A percentile compares a stretch with the other conserved stretches of the same genome.
These are phyloP conservation scores for Hoplostethus atlanticus DNA, from an alignment of 2,797 vertebrate species.

Conservation along the genomic window DNA sequence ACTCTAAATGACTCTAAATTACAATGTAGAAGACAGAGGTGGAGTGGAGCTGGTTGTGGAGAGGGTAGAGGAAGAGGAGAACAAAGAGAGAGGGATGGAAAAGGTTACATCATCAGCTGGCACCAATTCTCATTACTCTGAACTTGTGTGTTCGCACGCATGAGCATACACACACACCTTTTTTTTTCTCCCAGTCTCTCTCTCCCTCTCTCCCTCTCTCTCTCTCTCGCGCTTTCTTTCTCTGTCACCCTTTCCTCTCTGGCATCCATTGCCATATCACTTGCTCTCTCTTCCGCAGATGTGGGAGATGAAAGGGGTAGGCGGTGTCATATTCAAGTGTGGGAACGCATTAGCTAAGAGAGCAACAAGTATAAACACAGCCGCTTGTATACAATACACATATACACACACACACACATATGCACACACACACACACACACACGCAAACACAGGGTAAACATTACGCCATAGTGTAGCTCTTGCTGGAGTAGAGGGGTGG, in stretches of 20 bases:
- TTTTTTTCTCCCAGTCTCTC: background rate
- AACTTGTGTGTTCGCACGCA: constrained; percentile 37
- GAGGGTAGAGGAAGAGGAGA: constrained; percentile 64
- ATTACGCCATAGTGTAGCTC: constrained; percentile 38
- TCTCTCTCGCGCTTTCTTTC: constrained; percentile 11
- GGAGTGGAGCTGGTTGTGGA: constrained; percentile 56
- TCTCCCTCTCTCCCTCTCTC: background rate
- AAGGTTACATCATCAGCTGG: constrained; percentile 77
- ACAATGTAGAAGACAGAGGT: constrained; percentile 65
- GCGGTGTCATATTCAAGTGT: constrained; percentile 67
- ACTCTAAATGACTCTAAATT: constrained; percentile 73
- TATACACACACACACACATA: background rate
- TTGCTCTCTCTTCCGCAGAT: constrained; percentile 56
- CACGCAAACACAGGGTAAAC: constrained; percentile 19
- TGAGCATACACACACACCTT: constrained; percentile 19
- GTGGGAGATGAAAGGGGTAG: constrained; percentile 69
- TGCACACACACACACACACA: constrained; percentile 9
- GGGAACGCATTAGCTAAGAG: constrained; percentile 67
- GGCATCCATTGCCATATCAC: constrained; percentile 33
- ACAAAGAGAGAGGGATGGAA: constrained; percentile 72
- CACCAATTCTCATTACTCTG: constrained; percentile 64
- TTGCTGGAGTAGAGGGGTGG: constrained; percentile 42
- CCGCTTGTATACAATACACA: constrained; percentile 52
- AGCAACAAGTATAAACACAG: constrained; percentile 75
- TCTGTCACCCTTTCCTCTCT: constrained; percentile 59